These are phyloP conservation scores for Diplolepis rosae DNA, from an alignment of 2,888 invertebrate species.

Conservation along the genomic window DNA sequence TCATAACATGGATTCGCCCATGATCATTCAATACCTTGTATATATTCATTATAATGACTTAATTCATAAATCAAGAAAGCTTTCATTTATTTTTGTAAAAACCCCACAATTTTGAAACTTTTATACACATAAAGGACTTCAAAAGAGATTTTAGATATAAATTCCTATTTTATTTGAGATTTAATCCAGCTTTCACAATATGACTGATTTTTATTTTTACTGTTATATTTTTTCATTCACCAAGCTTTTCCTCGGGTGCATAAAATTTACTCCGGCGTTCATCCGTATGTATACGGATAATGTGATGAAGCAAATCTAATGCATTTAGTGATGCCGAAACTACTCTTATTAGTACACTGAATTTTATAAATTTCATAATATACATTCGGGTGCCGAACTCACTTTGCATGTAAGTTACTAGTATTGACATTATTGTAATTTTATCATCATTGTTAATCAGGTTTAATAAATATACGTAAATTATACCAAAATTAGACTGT, in stretches of 20 bases:
- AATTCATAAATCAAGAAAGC: neutral
- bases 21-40: too few relatives aligned
- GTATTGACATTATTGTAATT: neutral
- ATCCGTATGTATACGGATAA: neutral
- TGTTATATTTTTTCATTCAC: neutral
- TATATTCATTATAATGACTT: neutral
- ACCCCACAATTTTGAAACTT: neutral
- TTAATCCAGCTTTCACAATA: neutral
- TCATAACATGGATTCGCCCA: too few relatives aligned
- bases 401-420: neutral
- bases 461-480: neutral
- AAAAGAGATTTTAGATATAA: neutral
- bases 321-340: conserved; percentile 3
- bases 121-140: neutral
- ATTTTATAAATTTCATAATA: neutral
- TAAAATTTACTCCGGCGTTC: neutral
- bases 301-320: conserved; percentile 21
- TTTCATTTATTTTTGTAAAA: neutral
- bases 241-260: neutral
- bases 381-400: neutral
- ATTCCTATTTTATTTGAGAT: too few relatives aligned
- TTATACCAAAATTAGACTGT: neutral
- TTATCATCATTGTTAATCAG: neutral
- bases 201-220: neutral
- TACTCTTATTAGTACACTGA: neutral